Conservation (phyloP, 2,888 invertebrate genomes). For the Acanthoscelides obtectus region DNA sequence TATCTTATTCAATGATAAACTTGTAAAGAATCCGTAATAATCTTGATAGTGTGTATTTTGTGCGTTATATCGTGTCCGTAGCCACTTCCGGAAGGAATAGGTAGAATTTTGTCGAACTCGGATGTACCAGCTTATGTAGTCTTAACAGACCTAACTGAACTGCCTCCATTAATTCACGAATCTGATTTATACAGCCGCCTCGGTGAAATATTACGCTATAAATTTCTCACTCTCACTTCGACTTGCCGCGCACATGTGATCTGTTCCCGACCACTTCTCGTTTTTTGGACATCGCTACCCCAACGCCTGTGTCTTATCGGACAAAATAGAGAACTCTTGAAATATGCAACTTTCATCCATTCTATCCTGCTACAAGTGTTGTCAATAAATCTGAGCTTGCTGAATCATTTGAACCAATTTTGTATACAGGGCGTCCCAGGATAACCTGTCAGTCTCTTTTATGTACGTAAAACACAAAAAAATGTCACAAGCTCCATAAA, state of each 20-base stretch:
- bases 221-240: constrained; percentile 29
- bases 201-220: constrained; percentile 38
- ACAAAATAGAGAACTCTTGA: background rate
- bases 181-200: constrained; percentile 35
- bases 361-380: background rate
- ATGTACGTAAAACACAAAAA: too few species aligned
- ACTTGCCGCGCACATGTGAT: constrained; percentile 25
- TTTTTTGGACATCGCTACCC: background rate
- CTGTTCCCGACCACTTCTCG: background rate
- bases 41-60: too few species aligned
- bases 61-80: background rate
- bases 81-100: constrained; percentile 20
- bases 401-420: too few species aligned
- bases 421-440: too few species aligned
- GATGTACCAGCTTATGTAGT: constrained; percentile 37
- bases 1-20: too few species aligned
- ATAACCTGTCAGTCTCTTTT: too few species aligned
- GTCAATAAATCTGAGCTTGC: background rate
- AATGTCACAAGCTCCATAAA: too few species aligned
- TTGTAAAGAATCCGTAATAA: too few species aligned
- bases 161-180: constrained; percentile 34
- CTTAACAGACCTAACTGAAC: constrained; percentile 34
- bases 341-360: background rate
- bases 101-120: constrained; percentile 33
- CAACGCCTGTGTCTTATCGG: background rate